Evolutionary conservation across 1,140 invertebrate genomes (phyloP).

Genomic region (Palaemon carinicauda): DNA sequence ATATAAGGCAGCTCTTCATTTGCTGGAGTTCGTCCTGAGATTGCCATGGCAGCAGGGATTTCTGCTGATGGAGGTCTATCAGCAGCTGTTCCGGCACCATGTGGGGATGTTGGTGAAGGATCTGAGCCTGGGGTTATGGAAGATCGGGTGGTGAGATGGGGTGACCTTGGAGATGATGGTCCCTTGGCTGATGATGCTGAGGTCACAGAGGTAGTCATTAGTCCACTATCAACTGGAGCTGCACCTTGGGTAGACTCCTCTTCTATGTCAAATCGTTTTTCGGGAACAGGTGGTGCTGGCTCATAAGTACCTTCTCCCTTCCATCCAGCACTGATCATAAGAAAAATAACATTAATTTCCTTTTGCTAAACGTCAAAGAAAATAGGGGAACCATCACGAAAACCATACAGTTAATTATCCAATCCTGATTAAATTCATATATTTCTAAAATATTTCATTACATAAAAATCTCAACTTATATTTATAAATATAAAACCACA

Average conservation of each 20-base stretch:
- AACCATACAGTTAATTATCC: no score
- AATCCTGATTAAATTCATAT: background rate
- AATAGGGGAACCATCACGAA: no score
- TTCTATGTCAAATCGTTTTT: conserved; percentile 49
- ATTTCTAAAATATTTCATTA: background rate
- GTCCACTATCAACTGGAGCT: conserved; percentile 56
- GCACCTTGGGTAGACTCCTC: conserved; percentile 28
- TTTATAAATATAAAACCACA: no score
- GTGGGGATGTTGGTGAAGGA: conserved; percentile 5
- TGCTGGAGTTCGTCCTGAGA: conserved; percentile 82
- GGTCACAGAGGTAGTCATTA: conserved; percentile 33
- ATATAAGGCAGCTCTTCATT: conserved; percentile 89
- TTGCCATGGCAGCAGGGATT: conserved; percentile 81
- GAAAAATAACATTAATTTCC: background rate
- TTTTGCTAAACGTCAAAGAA: background rate
- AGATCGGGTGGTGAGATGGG: conserved; percentile 18
- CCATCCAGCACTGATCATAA: conserved; percentile 20
- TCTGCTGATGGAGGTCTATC: conserved; percentile 61
- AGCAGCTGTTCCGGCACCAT: background rate
- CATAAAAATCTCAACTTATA: no score
- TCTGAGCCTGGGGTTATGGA: background rate
- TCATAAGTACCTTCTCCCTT: conserved; percentile 33
- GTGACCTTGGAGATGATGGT: conserved; percentile 41
- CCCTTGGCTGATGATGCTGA: conserved; percentile 40
- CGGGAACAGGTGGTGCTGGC: conserved; percentile 55